These are phyloP conservation scores for Agraylea sexmaculata DNA, from an alignment of 1,140 invertebrate species.

Conservation along the genomic window DNA sequence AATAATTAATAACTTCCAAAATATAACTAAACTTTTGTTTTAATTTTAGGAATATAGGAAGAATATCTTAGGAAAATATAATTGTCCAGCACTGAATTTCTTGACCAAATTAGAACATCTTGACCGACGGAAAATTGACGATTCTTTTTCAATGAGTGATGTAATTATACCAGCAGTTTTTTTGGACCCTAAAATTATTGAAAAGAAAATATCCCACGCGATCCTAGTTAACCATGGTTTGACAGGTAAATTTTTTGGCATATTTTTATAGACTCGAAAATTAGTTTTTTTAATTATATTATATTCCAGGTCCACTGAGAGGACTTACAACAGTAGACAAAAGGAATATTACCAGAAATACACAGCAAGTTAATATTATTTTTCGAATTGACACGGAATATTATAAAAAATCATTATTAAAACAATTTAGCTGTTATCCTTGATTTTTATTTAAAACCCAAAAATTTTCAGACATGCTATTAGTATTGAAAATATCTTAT, in stretches of 20 bases:
- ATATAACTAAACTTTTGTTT: no score
- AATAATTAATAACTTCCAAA: no score
- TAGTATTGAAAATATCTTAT: no score
- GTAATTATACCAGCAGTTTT: no score
- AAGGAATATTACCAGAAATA: conserved; percentile 11
- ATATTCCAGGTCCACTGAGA: conserved; percentile 12
- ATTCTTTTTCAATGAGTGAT: no score
- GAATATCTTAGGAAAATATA: conserved; percentile 26
- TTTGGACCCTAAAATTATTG: no score
- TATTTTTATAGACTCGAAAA: background rate
- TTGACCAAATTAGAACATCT: conserved; percentile 35
- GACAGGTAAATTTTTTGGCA: background rate
- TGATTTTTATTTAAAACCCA: no score
- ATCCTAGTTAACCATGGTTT: no score
- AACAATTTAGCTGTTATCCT: conserved; percentile 22
- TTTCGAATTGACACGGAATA: conserved; percentile 18
- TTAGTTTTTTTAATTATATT: background rate
- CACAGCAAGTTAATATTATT: conserved; percentile 23
- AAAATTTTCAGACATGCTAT: no score
- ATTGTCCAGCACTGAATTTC: conserved; percentile 27
- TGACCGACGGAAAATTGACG: conserved; percentile 6
- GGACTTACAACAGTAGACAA: conserved; percentile 24
- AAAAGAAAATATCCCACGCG: no score
- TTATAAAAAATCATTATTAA: conserved; percentile 21
- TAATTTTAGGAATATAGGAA: conserved; percentile 32